phyloP scores from a whole-genome alignment of 2,113 vertebrate species.

The Daubentonia madagascariensis region DNA sequence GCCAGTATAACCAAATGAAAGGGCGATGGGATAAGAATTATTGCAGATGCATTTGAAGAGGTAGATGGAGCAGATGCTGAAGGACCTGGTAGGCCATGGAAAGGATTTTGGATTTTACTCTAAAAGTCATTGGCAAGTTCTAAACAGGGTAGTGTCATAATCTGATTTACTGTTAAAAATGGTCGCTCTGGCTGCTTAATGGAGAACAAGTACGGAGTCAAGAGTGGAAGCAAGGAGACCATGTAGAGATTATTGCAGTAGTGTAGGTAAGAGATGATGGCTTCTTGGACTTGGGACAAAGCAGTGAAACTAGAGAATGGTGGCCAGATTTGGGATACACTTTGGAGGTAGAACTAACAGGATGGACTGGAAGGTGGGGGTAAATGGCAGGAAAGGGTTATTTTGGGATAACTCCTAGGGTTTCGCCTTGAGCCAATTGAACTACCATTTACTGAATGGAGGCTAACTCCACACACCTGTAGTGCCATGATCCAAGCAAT shows the following conservation, averaged over 20 bases:
- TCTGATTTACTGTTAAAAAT: background rate
- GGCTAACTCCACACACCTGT: background rate
- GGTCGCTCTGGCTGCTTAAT: background rate
- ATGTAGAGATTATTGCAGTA: background rate
- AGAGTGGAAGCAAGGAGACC: background rate
- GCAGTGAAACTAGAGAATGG: background rate
- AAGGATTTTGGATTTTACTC: background rate
- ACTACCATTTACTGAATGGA: background rate
- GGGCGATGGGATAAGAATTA: background rate
- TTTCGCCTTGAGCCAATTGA: background rate
- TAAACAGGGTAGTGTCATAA: background rate
- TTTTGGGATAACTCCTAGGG: background rate
- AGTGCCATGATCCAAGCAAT: background rate
- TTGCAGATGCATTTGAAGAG: background rate
- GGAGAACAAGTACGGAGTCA: background rate
- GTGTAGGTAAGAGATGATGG: background rate
- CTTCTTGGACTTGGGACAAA: background rate
- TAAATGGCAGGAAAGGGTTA: background rate
- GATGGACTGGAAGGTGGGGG: background rate
- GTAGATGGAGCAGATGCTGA: background rate
- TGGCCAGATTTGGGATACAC: background rate
- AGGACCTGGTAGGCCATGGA: background rate
- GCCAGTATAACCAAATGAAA: background rate
- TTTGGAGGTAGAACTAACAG: background rate
- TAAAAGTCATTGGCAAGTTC: background rate